These are phyloP conservation scores for Agrochola macilenta DNA, from an alignment of 2,888 invertebrate species.

Conservation along the genomic window DNA sequence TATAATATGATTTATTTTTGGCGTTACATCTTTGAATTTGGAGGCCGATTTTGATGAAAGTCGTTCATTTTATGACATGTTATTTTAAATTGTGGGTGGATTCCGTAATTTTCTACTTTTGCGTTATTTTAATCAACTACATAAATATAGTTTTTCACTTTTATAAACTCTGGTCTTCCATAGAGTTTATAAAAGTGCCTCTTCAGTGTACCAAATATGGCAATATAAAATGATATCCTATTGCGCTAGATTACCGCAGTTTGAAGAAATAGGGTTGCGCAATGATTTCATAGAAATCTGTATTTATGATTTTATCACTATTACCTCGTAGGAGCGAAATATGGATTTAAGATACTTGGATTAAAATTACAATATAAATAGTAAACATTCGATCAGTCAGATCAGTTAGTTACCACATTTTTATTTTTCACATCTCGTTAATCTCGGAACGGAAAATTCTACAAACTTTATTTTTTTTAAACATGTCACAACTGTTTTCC, in stretches of 20 bases:
- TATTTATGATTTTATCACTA: neutral
- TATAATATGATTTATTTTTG: slow-evolving; percentile 55
- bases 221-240: neutral
- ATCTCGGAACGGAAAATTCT: neutral
- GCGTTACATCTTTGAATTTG: slow-evolving; percentile 51
- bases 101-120: neutral
- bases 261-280: neutral
- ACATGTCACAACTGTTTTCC: neutral
- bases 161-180: neutral
- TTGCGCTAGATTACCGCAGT: neutral
- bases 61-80: slow-evolving; percentile 7
- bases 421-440: no score
- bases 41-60: slow-evolving; percentile 57
- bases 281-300: neutral
- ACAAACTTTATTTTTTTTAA: neutral
- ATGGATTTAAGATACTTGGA: neutral
- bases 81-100: slow-evolving; percentile 5
- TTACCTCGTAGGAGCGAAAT: neutral
- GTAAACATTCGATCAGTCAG: neutral
- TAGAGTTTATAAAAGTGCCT: neutral
- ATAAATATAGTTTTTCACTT: neutral
- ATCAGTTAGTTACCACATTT: neutral
- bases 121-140: neutral
- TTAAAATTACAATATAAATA: neutral
- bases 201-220: neutral